Evolutionary conservation across 2,888 invertebrate genomes (phyloP), one percentile per base, ranked within the genome.

Genomic region (Tipula vernalis): DNA sequence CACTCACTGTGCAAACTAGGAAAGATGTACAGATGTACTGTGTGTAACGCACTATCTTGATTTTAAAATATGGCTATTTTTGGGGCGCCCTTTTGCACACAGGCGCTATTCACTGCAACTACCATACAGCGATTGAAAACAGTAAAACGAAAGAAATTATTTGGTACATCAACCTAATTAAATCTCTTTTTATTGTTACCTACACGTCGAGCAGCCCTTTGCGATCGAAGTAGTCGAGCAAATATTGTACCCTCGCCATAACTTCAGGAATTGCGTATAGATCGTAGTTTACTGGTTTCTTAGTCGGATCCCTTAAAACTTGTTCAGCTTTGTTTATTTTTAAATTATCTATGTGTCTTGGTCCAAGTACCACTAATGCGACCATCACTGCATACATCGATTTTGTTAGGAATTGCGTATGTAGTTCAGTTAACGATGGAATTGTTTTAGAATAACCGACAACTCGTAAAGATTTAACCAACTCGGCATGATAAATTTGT

Each of bases 341-440:
- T 0, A 3, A 15, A 15, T 15, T 39, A 84, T 84, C 41, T 5
- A 84, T 39, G 15, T 39, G 15, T 6, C 84, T 39, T 0, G 15
- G 84, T 39, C 39, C 84, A 2, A 84, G 2, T 10, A 41, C 5
- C 0, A 8, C 84, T 15, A 84, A 39, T 4, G 84, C n/a, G n/a
- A 84, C 84, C 36, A 84, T 84, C n/a, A 84, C 39, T 2, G n/a
- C 84, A n/a, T 39, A 84, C 84, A 84, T 84, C n/a, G 84, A 84
- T 36, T 84, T 84, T 5, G 36, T 41, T 5, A 84, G 41, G 41
- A 84, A 84, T 84, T 84, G 39, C 10, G 15, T 86, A 47, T 86
- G 86, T 13, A 86, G 13, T 44, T 86, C 86, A 15, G 44, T 44
- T 36, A 86, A 51, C n/a, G 86, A 5, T 28, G 86, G 86, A 47